Evolutionary conservation across 2,888 invertebrate species (phyloP).

Genomic region (Aphodius sticticus): DNA sequence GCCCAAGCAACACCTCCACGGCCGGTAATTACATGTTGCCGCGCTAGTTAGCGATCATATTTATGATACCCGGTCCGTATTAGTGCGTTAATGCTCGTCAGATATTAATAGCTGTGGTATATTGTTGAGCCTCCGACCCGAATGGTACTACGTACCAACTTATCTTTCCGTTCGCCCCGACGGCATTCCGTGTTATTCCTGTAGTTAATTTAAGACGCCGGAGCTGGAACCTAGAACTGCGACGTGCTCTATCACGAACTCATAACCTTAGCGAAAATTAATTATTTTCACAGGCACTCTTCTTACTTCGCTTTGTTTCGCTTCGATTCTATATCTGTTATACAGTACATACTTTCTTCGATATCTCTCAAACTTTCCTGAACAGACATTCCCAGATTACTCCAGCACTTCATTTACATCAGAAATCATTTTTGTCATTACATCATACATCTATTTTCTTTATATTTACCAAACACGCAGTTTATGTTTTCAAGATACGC

Average conservation of each 20-base stretch:
- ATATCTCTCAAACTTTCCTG: neutral
- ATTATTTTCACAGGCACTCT: constrained; percentile 18
- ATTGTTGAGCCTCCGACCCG: constrained; percentile 37
- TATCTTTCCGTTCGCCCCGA: constrained; percentile 24
- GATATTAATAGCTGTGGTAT: constrained; percentile 49
- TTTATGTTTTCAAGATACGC: too few species aligned
- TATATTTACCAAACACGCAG: too few species aligned
- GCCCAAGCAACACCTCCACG: constrained; percentile 50
- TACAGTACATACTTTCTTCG: neutral
- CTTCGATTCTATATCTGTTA: neutral
- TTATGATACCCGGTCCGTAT: constrained; percentile 53
- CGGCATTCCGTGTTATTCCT: constrained; percentile 25
- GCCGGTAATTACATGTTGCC: constrained; percentile 50
- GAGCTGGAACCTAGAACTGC: neutral
- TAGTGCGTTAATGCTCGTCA: constrained; percentile 53
- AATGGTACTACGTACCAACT: constrained; percentile 14
- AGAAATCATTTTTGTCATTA: neutral
- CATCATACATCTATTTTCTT: too few species aligned
- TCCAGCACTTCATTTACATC: neutral
- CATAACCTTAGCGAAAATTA: constrained; percentile 17
- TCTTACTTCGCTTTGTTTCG: neutral
- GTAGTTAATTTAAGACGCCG: constrained; percentile 17
- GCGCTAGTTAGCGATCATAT: constrained; percentile 52
- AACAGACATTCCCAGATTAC: neutral
- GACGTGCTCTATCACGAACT: constrained; percentile 23